A percentile compares a stretch with the other conserved stretches of the same genome.
phyloP scores from a whole-genome alignment of 2,888 invertebrate species.

The Urechis unicinctus region DNA sequence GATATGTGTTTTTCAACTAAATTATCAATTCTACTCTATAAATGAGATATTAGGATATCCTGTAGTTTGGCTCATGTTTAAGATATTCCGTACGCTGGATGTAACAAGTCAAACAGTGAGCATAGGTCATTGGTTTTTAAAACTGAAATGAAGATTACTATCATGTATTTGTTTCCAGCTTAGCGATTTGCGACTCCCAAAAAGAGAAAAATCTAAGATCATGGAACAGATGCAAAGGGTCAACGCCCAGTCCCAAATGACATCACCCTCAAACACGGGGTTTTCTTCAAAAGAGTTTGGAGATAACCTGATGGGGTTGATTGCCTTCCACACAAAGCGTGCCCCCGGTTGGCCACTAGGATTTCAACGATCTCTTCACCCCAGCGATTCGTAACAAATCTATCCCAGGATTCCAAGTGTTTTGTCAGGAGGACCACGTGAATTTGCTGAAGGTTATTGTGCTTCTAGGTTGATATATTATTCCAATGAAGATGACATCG shows the following conservation, averaged over 20 bases:
- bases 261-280: constrained; percentile 61
- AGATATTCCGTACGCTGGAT: no score
- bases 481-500: no score
- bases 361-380: constrained; percentile 93
- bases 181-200: constrained; percentile 99
- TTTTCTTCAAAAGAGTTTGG: constrained; percentile 36
- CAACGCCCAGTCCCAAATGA: constrained; percentile 56
- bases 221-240: constrained; percentile 90
- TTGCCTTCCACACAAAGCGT: constrained; percentile 65
- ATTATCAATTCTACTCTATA: no score
- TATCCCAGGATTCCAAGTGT: constrained; percentile 90
- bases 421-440: constrained; percentile 94
- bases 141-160: no score
- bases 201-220: constrained; percentile 97
- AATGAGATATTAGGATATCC: no score
- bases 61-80: no score
- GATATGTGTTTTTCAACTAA: constrained; percentile 35
- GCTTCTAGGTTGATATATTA: neutral
- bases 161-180: no score
- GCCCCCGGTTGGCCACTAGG: constrained; percentile 85
- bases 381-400: constrained; percentile 94
- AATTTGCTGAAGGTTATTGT: constrained; percentile 72
- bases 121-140: no score
- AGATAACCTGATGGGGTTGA: constrained; percentile 35
- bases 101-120: no score